A percentile compares a stretch with the other conserved stretches of the same genome.
These are phyloP conservation scores for Characodon lateralis DNA, from an alignment of 2,797 vertebrate genomes.

Conservation along the genomic window DNA sequence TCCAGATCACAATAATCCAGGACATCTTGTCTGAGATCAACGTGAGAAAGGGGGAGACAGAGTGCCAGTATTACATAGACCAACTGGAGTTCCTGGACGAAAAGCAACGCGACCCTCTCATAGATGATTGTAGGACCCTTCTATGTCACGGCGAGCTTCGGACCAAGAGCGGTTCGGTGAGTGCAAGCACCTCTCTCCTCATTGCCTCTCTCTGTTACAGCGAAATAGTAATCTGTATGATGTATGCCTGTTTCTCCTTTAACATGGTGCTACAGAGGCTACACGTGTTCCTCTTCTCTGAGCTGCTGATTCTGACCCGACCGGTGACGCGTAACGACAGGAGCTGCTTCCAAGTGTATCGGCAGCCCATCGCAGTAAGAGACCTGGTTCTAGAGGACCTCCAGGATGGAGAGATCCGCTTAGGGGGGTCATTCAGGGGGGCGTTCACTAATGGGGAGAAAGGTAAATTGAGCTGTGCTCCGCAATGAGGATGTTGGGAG, in stretches of 20 bases:
- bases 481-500: background rate
- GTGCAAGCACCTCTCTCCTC: conserved; percentile 31
- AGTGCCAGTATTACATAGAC: conserved; percentile 96
- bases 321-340: conserved; percentile 90
- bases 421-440: conserved; percentile 95
- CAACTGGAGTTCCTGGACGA: conserved; percentile 96
- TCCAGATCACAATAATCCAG: conserved; percentile 92
- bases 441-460: conserved; percentile 94
- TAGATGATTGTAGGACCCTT: conserved; percentile 88
- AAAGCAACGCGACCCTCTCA: conserved; percentile 89
- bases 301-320: conserved; percentile 92
- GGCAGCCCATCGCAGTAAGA: conserved; percentile 91
- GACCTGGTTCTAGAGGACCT: conserved; percentile 94
- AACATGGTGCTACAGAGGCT: conserved; percentile 82
- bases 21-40: conserved; percentile 94
- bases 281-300: conserved; percentile 95
- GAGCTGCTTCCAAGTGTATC: conserved; percentile 93
- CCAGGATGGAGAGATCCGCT: conserved; percentile 93
- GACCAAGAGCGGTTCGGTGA: conserved; percentile 93
- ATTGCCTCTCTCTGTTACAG: background rate
- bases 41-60: conserved; percentile 93
- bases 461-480: conserved; percentile 76
- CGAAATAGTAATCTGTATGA: background rate
- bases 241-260: background rate
- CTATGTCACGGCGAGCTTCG: conserved; percentile 96